Percentiles rank a stretch among this genome's conserved stretches.
Evolutionary conservation across 2,888 invertebrate species (phyloP).

Genomic region (Disparrhopalites patrizii): DNA sequence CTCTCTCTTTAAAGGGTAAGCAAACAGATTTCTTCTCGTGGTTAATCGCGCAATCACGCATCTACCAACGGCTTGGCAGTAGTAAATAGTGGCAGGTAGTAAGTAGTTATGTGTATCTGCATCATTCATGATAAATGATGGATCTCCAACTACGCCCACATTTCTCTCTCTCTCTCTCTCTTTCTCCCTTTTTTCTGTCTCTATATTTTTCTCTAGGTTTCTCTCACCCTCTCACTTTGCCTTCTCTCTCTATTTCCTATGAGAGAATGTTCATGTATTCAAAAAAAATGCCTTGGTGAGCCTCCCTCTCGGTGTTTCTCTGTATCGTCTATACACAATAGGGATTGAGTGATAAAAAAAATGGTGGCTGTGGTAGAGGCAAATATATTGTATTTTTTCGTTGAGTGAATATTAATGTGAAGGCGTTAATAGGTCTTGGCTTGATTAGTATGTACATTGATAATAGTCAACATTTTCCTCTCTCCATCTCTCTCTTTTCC

Average conservation of each 20-base stretch:
- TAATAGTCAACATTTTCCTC: not conserved
- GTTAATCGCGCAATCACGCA: too few species aligned
- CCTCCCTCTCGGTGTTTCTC: too few species aligned
- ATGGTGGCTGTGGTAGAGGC: not conserved
- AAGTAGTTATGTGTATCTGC: constrained; percentile 8
- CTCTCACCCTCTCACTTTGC: not conserved
- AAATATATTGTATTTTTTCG: constrained; percentile 14
- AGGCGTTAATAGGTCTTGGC: constrained; percentile 32
- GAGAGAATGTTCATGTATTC: too few species aligned
- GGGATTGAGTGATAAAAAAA: too few species aligned
- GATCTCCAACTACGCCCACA: constrained; percentile 31
- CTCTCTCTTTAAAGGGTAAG: too few species aligned
- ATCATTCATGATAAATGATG: constrained; percentile 26
- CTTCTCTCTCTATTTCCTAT: too few species aligned
- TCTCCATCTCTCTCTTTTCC: too few species aligned
- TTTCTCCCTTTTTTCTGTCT: not conserved
- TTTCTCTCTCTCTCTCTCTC: not conserved
- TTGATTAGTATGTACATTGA: constrained; percentile 21
- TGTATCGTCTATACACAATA: too few species aligned
- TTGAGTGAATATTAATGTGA: constrained; percentile 28
- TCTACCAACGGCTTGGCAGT: too few species aligned
- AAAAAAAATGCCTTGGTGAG: too few species aligned
- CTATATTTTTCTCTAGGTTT: not conserved
- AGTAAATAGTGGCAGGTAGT: too few species aligned
- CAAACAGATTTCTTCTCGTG: too few species aligned